Conservation (phyloP, 2,797 vertebrate genomes). For the Epinephelus awoara region DNA sequence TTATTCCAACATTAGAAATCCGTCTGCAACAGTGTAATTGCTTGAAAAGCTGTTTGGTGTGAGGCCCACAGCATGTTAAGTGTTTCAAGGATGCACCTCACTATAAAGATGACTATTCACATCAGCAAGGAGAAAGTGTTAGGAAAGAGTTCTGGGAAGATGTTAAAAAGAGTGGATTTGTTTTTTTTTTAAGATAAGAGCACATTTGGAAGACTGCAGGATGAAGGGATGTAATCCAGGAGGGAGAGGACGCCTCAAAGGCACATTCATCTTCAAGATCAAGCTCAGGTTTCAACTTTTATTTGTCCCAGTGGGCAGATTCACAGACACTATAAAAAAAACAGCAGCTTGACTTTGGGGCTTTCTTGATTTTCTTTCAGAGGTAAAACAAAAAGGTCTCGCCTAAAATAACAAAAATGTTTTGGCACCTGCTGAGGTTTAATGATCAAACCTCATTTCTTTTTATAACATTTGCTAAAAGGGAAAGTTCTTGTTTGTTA, state of each 20-base stretch:
- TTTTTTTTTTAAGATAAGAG: conserved; percentile 34
- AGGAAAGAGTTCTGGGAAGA: neutral
- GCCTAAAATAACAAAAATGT: conserved; percentile 2
- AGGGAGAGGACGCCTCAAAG: conserved; percentile 66
- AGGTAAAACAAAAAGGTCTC: conserved; percentile 10
- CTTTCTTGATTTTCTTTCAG: conserved; percentile 30
- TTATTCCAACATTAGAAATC: no score
- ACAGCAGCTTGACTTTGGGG: conserved; percentile 68
- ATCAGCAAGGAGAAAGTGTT: neutral
- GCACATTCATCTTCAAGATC: conserved; percentile 74
- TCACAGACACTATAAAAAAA: conserved; percentile 72
- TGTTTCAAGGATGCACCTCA: neutral
- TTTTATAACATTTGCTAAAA: neutral
- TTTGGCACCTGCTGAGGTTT: conserved; percentile 18
- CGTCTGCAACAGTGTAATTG: no score
- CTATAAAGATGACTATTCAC: neutral
- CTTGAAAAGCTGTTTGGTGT: no score
- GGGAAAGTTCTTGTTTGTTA: neutral
- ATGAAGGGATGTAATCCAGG: conserved; percentile 45
- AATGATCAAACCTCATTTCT: neutral
- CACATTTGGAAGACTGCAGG: conserved; percentile 30
- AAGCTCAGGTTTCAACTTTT: conserved; percentile 73
- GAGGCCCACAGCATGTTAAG: no score
- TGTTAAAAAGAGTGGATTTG: neutral
- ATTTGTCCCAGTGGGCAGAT: conserved; percentile 64